Evolutionary conservation across 53 echinoderm and acorn worm genomes (phyloP), one percentile per base, ranked within the genome.

Genomic region (Paelopatides confundens): DNA sequence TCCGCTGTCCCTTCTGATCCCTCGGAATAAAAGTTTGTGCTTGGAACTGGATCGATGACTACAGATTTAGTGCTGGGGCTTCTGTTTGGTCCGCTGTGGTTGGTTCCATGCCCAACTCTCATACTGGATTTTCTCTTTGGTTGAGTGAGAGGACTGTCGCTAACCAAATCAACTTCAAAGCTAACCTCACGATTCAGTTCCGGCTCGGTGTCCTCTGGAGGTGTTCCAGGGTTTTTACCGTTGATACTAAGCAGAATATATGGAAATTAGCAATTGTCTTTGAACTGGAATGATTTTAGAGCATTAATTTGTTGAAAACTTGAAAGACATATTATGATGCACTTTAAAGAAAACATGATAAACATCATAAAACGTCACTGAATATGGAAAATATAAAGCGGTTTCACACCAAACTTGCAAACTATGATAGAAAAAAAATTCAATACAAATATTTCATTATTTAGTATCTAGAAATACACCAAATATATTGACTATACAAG

Each of bases 101-200:
- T 87, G 62, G 69, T 62, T 35, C 95, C 82, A 0, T 88, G 88
- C 8, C 78, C 92, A 29, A 46, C 88, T 58, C 92, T 92, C 26
- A 92, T 77, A 68, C 70, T 92, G 31, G 92, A 92, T 46, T 89
- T 92, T 81, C 76, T 88, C 17, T 88, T 87, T 35, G 54, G 52
- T 26, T 82, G 86, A 51, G 23, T 62, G 11, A 21, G 86, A 13
- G 27, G 74, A 35, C 26, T 54, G 18, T 33, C 53, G 40, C 85
- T 90, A 15, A 90, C 39, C 5, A 89, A 88, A 46, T 95, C 93
- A 18, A 94, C 86, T 40, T 97, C 98, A 63, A 95, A 97, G 63
- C 95, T 97, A 64, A 97, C 95, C 77, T 97, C 98, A 53, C 95
- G 48, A 51, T 69, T 92, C 11, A 87, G 69, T 35, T 64, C 90